A percentile compares a stretch with the other conserved stretches of the same genome.
Evolutionary conservation across 1,140 invertebrate genomes (phyloP).

Genomic region (Apis mellifera): Amel_HAv3.1 CM009938.2:3772001-3772500

Average conservation of each 20-base stretch:
- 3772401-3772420: conserved; percentile 4
- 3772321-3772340: conserved; percentile 37
- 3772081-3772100: no score
- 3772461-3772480: not conserved
- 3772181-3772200: not conserved
- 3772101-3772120: no score
- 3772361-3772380: conserved; percentile 37
- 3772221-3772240: not conserved
- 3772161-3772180: no score
- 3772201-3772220: no score
- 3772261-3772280: not conserved
- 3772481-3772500: conserved; percentile 2
- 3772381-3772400: conserved; percentile 20
- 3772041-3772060: no score
- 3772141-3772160: no score
- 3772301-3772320: conserved; percentile 34
- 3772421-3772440: conserved; percentile 13
- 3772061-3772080: no score
- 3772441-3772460: conserved; percentile 10
- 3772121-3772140: no score
- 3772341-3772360: conserved; percentile 44
- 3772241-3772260: not conserved
- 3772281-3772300: conserved; percentile 33
- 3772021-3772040: no score
- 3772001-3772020: no score